phyloP scores from a whole-genome alignment of 2,797 vertebrate species.

The Coilia nasus region DNA sequence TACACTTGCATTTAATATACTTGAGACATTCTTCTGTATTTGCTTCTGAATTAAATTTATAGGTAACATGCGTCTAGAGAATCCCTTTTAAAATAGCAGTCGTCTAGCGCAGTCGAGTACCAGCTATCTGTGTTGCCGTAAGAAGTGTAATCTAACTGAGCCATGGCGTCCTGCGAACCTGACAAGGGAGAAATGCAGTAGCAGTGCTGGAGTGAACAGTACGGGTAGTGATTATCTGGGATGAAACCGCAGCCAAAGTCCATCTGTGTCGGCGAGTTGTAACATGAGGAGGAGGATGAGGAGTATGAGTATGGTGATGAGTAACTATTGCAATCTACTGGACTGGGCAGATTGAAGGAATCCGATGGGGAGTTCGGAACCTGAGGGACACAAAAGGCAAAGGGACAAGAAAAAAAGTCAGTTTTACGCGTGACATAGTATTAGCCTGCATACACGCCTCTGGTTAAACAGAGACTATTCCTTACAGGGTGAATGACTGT shows the following conservation, averaged over 20 bases:
- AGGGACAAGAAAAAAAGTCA: slow-evolving; percentile 5
- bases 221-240: slow-evolving; percentile 73
- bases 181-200: slow-evolving; percentile 71
- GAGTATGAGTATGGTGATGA: slow-evolving; percentile 81
- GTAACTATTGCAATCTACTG: slow-evolving; percentile 79
- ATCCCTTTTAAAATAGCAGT: slow-evolving; percentile 80
- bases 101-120: slow-evolving; percentile 65
- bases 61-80: slow-evolving; percentile 80
- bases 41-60: slow-evolving; percentile 62
- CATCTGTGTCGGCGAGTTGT: slow-evolving; percentile 76
- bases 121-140: slow-evolving; percentile 75
- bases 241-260: slow-evolving; percentile 70
- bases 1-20: slow-evolving; percentile 45
- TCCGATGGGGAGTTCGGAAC: slow-evolving; percentile 75
- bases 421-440: background rate
- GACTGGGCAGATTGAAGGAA: slow-evolving; percentile 76
- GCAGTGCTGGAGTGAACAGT: slow-evolving; percentile 65
- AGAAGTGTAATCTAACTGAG: slow-evolving; percentile 63
- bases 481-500: background rate
- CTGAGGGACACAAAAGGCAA: slow-evolving; percentile 62
- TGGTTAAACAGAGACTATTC: background rate
- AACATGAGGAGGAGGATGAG: slow-evolving; percentile 76
- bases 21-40: slow-evolving; percentile 37
- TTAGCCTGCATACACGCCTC: background rate
- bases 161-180: slow-evolving; percentile 62